These are phyloP conservation scores for Lithobates pipiens DNA, from an alignment of 2,797 vertebrate species.

Conservation along the genomic window DNA sequence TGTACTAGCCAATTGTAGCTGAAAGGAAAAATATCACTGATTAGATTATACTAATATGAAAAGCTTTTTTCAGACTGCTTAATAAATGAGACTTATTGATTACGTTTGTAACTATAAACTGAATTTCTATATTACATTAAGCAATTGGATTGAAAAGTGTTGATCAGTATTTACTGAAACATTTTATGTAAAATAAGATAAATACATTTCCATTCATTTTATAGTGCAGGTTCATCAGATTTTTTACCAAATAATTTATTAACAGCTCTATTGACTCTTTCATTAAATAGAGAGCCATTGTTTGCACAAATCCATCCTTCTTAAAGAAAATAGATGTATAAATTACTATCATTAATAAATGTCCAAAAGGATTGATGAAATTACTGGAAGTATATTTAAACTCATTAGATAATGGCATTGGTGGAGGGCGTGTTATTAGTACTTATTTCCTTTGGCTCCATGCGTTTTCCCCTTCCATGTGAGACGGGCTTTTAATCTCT, in stretches of 20 bases:
- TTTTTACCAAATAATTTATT: not conserved
- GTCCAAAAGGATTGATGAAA: slow-evolving; percentile 3
- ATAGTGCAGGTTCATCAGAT: not conserved
- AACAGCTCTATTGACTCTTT: not conserved
- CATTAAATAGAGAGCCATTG: not conserved
- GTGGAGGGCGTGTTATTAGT: not conserved
- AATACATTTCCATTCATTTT: not conserved
- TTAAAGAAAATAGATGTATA: not conserved
- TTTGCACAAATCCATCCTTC: not conserved
- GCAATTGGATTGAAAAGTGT: too few species aligned
- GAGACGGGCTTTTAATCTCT: slow-evolving; percentile 4
- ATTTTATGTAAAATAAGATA: not conserved
- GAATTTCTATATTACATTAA: too few species aligned
- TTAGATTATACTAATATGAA: too few species aligned
- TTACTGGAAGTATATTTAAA: not conserved
- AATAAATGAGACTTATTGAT: too few species aligned
- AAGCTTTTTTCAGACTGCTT: too few species aligned
- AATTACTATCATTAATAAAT: not conserved
- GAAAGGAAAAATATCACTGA: too few species aligned
- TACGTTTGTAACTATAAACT: too few species aligned
- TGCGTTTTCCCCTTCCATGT: too few species aligned
- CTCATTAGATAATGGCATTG: not conserved
- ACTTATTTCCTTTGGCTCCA: not conserved
- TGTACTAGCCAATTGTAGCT: too few species aligned
- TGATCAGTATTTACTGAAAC: not conserved